These are phyloP conservation scores for Amyelois transitella DNA, from an alignment of 1,140 invertebrate species.

Conservation along the genomic window DNA sequence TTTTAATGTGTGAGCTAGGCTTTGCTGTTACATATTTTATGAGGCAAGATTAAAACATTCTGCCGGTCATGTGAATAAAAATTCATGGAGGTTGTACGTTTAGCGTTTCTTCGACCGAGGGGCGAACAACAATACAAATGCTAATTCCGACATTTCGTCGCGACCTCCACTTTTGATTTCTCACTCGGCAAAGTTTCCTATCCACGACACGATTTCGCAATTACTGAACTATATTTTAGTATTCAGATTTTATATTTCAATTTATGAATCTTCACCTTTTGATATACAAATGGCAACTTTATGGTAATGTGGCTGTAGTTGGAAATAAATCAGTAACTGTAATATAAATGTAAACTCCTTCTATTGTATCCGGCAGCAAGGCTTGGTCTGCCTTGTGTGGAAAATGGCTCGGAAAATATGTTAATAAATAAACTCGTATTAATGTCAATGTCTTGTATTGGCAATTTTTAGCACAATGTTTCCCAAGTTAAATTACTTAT, in stretches of 20 bases:
- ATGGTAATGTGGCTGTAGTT: neutral
- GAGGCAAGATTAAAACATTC: conserved; percentile 5
- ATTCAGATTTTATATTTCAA: conserved; percentile 18
- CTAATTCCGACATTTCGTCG: conserved; percentile 49
- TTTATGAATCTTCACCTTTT: neutral
- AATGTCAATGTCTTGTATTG: too few relatives aligned
- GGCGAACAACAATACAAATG: conserved; percentile 43
- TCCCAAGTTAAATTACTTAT: neutral
- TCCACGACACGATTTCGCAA: conserved; percentile 33
- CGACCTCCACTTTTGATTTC: conserved; percentile 48
- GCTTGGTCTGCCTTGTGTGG: too few relatives aligned
- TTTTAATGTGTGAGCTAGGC: conserved; percentile 2
- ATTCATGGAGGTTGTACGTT: conserved; percentile 19
- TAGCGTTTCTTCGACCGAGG: conserved; percentile 30
- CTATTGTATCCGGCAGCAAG: too few relatives aligned
- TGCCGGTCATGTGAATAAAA: conserved; percentile 2
- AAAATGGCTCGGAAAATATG: too few relatives aligned
- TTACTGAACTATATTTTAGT: conserved; percentile 23
- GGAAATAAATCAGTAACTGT: neutral
- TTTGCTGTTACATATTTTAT: conserved; percentile 1
- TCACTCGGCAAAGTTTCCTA: conserved; percentile 35
- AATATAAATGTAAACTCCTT: too few relatives aligned
- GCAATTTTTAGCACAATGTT: neutral
- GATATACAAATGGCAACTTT: neutral
- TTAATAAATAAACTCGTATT: too few relatives aligned